Base-by-base conservation (phyloP, 2,888 invertebrate species). In the Melanostoma scalare region DNA sequence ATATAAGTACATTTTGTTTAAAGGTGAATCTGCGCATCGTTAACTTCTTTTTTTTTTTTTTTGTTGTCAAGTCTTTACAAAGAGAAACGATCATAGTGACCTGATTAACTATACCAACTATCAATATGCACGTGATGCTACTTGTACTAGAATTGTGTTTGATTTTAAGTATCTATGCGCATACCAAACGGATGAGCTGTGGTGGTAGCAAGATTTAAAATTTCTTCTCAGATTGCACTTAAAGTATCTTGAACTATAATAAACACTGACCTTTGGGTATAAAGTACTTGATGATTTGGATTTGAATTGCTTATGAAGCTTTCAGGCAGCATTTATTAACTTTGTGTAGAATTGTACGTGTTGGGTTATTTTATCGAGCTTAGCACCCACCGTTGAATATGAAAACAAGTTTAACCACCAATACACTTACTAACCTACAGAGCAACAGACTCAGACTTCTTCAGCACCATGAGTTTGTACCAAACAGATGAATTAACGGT, bases 371-470 rank as follows among this genome's bases (percentile, higher is more conserved):
- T 63, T 31, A 69, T 36, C 52, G 48, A 61, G 53, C 36, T 50
- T 65, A 75, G 58, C 76, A 76, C 68, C 76, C 78, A 77, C 82
- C 82, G 33, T 58, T 58, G 61, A 58, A 69, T 46, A 44, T 10
- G 8, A 46, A 81, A 82, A 78, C 78, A 78, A 74, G 78, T 82
- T 82, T 82, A 42, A 46, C 68, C 78, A 82, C 82, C 61, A 78
- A 78, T 78, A 82, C 82, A 81, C 42, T 61, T 63, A 82, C 63
- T 60, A 46, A 72, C 33, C 50, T 46, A 61, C 63, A 63, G 20
- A 20, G 20, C 20, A 20, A 20, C 20, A 20, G 20, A 20, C 20
- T 20, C 20, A 20, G 35, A 53, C 60, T 55, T 42, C 68, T 56
- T 73, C 44, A 56, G 50, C 20, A 20, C 10, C 56, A 60, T 53